A percentile compares a stretch with the other conserved stretches of the same genome.
Evolutionary conservation across 1,140 invertebrate genomes (phyloP).

Genomic region (Diploscapter pachys): DNA sequence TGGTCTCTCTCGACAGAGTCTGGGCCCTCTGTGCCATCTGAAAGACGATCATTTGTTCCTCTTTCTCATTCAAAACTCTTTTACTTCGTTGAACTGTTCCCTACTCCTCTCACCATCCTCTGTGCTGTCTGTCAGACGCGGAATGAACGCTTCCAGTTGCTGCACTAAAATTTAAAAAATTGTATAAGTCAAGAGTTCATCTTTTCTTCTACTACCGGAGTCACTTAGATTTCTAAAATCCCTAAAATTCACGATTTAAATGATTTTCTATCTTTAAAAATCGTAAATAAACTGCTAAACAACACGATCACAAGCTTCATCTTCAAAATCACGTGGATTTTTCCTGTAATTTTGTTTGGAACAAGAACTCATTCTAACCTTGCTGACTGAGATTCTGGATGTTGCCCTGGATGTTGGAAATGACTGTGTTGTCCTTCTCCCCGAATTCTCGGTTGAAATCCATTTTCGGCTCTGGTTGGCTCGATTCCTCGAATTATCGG

Average conservation of each 20-base stretch:
- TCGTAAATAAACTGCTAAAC: too few species aligned
- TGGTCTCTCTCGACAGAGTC: constrained; percentile 82
- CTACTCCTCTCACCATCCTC: constrained; percentile 17
- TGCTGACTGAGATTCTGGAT: constrained; percentile 29
- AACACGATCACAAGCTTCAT: neutral
- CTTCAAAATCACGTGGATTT: neutral
- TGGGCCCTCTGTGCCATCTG: constrained; percentile 26
- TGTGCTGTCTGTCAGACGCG: constrained; percentile 18
- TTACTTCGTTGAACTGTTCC: constrained; percentile 27
- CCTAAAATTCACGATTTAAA: neutral
- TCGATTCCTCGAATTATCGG: constrained; percentile 9
- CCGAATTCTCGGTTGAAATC: constrained; percentile 21
- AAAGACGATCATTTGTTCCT: constrained; percentile 1
- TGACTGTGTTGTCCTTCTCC: constrained; percentile 20
- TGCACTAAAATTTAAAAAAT: constrained; percentile 16
- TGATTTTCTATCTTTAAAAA: neutral
- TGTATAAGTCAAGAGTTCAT: neutral
- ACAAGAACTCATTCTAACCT: neutral
- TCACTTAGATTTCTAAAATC: neutral
- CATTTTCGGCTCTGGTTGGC: constrained; percentile 17
- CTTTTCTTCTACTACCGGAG: neutral
- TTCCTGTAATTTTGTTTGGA: neutral
- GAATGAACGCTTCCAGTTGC: constrained; percentile 18
- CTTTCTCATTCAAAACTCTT: neutral
- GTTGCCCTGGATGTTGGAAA: constrained; percentile 20